Conservation (phyloP, 2,888 invertebrate genomes). For the Hypercompe scribonia region DNA sequence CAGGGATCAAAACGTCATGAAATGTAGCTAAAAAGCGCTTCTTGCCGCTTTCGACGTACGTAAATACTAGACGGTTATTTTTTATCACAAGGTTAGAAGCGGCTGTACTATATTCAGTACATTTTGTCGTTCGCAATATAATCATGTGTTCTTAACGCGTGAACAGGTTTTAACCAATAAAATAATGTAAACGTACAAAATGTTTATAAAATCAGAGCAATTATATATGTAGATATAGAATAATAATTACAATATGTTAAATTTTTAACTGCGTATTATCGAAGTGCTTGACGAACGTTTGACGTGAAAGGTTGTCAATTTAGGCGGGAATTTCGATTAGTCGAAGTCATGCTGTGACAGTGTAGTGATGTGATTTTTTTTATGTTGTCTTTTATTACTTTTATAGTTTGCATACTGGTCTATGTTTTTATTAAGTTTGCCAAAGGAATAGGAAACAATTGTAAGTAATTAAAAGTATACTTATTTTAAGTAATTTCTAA, state of each 20-base stretch:
- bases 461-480: conserved; percentile 56
- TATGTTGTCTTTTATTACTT: conserved; percentile 73
- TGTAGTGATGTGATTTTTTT: conserved; percentile 75
- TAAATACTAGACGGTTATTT: conserved; percentile 42
- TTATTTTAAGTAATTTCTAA: neutral
- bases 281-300: conserved; percentile 29
- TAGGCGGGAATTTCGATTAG: conserved; percentile 72
- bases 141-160: conserved; percentile 22
- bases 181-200: conserved; percentile 24
- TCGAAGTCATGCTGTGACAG: conserved; percentile 61
- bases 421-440: conserved; percentile 64
- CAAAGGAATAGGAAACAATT: conserved; percentile 43
- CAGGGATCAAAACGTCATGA: conserved; percentile 59
- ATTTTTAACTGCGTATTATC: conserved; percentile 32
- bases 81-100: conserved; percentile 55
- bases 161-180: conserved; percentile 22
- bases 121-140: conserved; percentile 18
- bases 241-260: conserved; percentile 34
- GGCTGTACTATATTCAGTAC: conserved; percentile 50
- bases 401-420: conserved; percentile 64
- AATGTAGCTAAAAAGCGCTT: conserved; percentile 57
- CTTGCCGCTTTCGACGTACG: conserved; percentile 36
- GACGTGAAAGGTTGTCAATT: conserved; percentile 62
- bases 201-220: conserved; percentile 26
- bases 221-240: conserved; percentile 27